Percentiles rank a stretch among this genome's conserved stretches.
Evolutionary conservation across 2,888 invertebrate genomes (phyloP).

Genomic region (Sisyra nigra): DNA sequence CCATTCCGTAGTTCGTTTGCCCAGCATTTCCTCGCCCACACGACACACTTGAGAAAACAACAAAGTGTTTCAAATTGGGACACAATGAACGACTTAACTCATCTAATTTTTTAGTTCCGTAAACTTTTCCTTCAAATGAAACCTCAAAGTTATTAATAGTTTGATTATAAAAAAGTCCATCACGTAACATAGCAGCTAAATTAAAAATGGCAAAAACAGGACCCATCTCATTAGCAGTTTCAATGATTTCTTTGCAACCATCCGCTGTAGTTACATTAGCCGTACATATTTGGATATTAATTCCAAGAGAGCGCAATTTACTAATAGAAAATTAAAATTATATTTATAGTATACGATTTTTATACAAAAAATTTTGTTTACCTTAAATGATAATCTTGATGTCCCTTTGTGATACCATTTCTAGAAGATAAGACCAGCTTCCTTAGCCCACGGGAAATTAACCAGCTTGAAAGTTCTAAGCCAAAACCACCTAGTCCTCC

Average conservation of each 20-base stretch:
- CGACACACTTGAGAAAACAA: slow-evolving; percentile 81
- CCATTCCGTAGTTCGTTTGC: slow-evolving; percentile 81
- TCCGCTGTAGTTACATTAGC: slow-evolving; percentile 50
- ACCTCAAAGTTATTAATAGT: slow-evolving; percentile 46
- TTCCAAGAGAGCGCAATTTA: slow-evolving; percentile 55
- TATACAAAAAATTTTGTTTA: slow-evolving; percentile 15
- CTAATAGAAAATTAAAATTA: slow-evolving; percentile 21
- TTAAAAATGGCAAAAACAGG: slow-evolving; percentile 78
- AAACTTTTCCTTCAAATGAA: slow-evolving; percentile 62
- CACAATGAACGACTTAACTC: slow-evolving; percentile 40
- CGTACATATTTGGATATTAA: slow-evolving; percentile 47
- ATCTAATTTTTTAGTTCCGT: slow-evolving; percentile 67
- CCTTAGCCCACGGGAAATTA: slow-evolving; percentile 65
- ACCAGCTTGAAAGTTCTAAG: slow-evolving; percentile 73
- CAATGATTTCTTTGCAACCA: slow-evolving; percentile 55
- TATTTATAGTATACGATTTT: too few species aligned
- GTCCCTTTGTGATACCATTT: slow-evolving; percentile 62
- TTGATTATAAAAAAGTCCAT: slow-evolving; percentile 64
- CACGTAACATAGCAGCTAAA: slow-evolving; percentile 65
- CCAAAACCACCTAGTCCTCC: slow-evolving; percentile 89
- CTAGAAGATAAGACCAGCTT: slow-evolving; percentile 69
- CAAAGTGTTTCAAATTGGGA: slow-evolving; percentile 51
- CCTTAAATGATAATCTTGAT: slow-evolving; percentile 61
- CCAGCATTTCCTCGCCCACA: slow-evolving; percentile 86
- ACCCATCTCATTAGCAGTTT: slow-evolving; percentile 43